These are phyloP conservation scores for Cygnus olor DNA, from an alignment of 2,797 vertebrate species.

Conservation along the genomic window DNA sequence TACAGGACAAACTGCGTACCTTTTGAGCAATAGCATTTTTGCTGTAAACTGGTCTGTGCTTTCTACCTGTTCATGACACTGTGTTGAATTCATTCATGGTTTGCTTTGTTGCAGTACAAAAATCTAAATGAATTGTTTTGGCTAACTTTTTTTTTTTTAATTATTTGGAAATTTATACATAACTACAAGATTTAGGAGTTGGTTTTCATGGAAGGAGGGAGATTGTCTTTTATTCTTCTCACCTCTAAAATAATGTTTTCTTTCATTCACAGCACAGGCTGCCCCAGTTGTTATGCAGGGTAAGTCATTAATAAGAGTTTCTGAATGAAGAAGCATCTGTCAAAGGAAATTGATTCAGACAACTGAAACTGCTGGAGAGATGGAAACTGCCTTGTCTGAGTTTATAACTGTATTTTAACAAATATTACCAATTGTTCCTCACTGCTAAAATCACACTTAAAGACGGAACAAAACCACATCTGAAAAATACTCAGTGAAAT, in stretches of 20 bases:
- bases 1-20: background rate
- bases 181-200: background rate
- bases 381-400: background rate
- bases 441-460: background rate
- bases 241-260: background rate
- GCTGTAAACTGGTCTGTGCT: background rate
- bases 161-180: background rate
- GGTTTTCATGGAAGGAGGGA: background rate
- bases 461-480: background rate
- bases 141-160: background rate
- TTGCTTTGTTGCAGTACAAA: background rate
- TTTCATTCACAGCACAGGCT: constrained; percentile 21
- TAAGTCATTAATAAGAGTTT: constrained; percentile 28
- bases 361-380: background rate
- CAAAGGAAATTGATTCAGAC: background rate
- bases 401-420: background rate
- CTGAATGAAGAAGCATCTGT: background rate
- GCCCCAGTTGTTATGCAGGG: accelerated
- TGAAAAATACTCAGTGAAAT: background rate
- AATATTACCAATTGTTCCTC: background rate
- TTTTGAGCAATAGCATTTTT: background rate
- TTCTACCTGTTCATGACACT: background rate
- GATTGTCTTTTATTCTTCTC: background rate
- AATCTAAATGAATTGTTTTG: background rate
- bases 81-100: background rate